Evolutionary conservation across 2,888 invertebrate genomes (phyloP).

Genomic region (Matsumyia berberina): DNA sequence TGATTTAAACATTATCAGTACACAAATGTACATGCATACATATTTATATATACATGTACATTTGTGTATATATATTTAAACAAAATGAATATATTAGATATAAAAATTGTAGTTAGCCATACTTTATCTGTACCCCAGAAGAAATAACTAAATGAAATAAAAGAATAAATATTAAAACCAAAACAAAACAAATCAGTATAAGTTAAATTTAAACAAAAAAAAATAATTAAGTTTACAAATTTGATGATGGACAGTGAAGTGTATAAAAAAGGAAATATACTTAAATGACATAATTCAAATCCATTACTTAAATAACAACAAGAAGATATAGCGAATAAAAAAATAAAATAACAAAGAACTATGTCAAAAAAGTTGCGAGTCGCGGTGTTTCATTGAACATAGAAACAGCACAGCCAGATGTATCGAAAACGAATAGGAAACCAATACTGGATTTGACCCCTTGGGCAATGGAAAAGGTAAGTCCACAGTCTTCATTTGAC

Average conservation of each 20-base stretch:
- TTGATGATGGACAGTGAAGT: not conserved
- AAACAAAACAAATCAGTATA: conserved; percentile 10
- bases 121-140: conserved; percentile 55
- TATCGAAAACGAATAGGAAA: no score
- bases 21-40: conserved; percentile 41
- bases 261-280: conserved; percentile 1
- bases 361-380: not conserved
- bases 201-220: not conserved
- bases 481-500: no score
- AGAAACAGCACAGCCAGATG: no score
- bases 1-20: conserved; percentile 23
- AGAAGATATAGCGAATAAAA: not conserved
- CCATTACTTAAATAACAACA: not conserved
- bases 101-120: conserved; percentile 69
- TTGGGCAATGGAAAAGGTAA: no score
- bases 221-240: conserved; percentile 20
- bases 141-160: conserved; percentile 31
- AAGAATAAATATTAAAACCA: conserved; percentile 30
- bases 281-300: conserved; percentile 7
- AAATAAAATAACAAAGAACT: conserved; percentile 8
- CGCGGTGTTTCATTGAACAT: not conserved
- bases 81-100: conserved; percentile 44
- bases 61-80: conserved; percentile 33
- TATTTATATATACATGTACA: conserved; percentile 42
- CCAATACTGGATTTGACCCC: no score